phyloP scores from a whole-genome alignment of 2,888 invertebrate genomes.

The Dryocosmus kuriphilus region DNA sequence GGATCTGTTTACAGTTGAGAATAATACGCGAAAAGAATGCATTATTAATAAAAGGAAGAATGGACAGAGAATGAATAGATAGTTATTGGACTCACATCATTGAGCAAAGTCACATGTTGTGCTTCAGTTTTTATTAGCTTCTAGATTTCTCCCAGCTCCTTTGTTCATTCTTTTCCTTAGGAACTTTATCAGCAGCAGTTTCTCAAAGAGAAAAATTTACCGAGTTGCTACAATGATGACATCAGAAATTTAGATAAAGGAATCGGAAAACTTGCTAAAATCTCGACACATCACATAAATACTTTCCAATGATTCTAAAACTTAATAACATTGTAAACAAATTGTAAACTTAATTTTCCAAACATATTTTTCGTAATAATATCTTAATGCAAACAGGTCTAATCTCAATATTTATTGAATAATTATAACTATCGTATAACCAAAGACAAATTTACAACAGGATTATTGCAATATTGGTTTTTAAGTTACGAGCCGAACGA shows the following conservation, averaged over 20 bases:
- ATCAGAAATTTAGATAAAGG: background rate
- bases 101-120: conserved; percentile 6
- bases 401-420: too few species aligned
- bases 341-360: background rate
- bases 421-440: too few species aligned
- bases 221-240: background rate
- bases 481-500: too few species aligned
- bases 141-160: conserved; percentile 11
- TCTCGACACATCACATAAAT: background rate
- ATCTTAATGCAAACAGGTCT: too few species aligned
- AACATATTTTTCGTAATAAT: too few species aligned
- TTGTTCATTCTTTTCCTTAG: conserved; percentile 10
- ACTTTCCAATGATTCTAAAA: too few species aligned
- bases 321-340: too few species aligned
- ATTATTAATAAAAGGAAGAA: conserved; percentile 7
- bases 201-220: conserved; percentile 14
- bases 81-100: conserved; percentile 16
- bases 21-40: background rate
- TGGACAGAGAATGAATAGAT: conserved; percentile 1
- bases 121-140: conserved; percentile 16
- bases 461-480: too few species aligned
- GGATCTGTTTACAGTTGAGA: background rate
- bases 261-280: background rate
- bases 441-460: too few species aligned
- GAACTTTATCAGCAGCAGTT: conserved; percentile 1